phyloP scores from a whole-genome alignment of 2,888 invertebrate species.

The Macaria notata region DNA sequence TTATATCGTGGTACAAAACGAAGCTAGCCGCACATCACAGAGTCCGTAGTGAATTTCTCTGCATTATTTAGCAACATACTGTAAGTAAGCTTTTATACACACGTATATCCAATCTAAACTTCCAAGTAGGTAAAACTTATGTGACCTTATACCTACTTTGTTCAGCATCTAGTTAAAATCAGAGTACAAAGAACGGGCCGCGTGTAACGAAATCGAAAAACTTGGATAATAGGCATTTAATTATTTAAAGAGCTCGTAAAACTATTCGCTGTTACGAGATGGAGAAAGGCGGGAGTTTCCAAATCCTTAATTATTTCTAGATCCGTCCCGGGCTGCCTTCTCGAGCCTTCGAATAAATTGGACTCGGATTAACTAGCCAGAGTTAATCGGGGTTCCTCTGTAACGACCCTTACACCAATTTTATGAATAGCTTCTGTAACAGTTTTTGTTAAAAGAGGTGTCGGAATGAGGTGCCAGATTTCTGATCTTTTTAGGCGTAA shows the following conservation, averaged over 20 bases:
- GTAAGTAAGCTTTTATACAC: background rate
- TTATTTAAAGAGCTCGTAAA: constrained; percentile 20
- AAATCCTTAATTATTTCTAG: constrained; percentile 23
- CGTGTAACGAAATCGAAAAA: constrained; percentile 18
- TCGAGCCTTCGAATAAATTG: constrained; percentile 25
- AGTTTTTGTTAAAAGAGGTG: constrained; percentile 13
- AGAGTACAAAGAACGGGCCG: constrained; percentile 8
- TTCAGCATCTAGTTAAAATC: constrained; percentile 9
- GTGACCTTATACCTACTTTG: constrained; percentile 2
- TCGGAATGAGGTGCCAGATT: background rate
- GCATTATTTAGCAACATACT: too few species aligned
- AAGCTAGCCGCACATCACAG: too few species aligned
- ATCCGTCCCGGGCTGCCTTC: constrained; percentile 10
- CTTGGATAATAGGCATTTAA: constrained; percentile 23
- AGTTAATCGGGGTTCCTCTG: constrained; percentile 21
- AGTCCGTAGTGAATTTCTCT: too few species aligned
- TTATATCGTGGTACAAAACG: background rate
- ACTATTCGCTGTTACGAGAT: constrained; percentile 22
- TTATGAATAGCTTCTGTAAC: constrained; percentile 12
- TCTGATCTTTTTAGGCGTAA: background rate
- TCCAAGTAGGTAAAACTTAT: background rate
- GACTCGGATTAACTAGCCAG: constrained; percentile 19
- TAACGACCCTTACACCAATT: constrained; percentile 22
- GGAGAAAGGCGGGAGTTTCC: constrained; percentile 8
- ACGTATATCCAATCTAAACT: constrained; percentile 1